Evolutionary conservation across 2,797 vertebrate species (phyloP), one percentile per base, ranked within the genome.

Genomic region (Harpagifer antarcticus): DNA sequence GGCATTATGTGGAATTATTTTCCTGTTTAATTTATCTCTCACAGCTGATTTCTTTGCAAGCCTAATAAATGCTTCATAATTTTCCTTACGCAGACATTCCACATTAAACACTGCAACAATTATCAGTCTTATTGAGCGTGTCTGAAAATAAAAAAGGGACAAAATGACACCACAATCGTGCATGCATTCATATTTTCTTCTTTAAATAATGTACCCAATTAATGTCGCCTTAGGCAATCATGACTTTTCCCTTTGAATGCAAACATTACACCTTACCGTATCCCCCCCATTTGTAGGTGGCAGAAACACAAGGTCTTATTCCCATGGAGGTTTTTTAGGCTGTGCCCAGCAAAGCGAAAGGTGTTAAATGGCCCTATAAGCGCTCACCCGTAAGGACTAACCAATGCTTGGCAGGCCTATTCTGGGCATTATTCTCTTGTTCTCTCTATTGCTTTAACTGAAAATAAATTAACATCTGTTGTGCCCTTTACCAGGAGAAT

Each of bases 1-100:
- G 43, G 15, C 16, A 48, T 59, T 55, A n/a, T 69, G 43, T 56
- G 40, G 49, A 14, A 57, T 66, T 68, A 48, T 57, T 61, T 58
- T 20, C 14, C 11, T 63, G n/a, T 72, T 59, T 58, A 1, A 66
- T 58, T 55, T 20, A 54, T 54, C 52, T 55, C 57, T 67, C 44
- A 56, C 55, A 8, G 4, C 68, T 53, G 65, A 79, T 76, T 82
- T 72, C 68, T 74, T 72, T 72, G 17, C 47, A 31, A 57, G 57
- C 54, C 42, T 74, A 74, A 82, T 72, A 48, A 59, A 68, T 62
- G 19, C 43, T 43, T 62, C 47, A 69, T 78, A 49, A 71, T 56
- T 57, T 62, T 37, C n/a, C 61, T 63, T 81, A 78, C 63, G 55
- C 43, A 78, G 63, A 72, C 42, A 50, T 58, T 59, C 14, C 10